These are phyloP conservation scores for Dyspetes luteomarginatus DNA, from an alignment of 2,888 invertebrate genomes.

Conservation along the genomic window DNA sequence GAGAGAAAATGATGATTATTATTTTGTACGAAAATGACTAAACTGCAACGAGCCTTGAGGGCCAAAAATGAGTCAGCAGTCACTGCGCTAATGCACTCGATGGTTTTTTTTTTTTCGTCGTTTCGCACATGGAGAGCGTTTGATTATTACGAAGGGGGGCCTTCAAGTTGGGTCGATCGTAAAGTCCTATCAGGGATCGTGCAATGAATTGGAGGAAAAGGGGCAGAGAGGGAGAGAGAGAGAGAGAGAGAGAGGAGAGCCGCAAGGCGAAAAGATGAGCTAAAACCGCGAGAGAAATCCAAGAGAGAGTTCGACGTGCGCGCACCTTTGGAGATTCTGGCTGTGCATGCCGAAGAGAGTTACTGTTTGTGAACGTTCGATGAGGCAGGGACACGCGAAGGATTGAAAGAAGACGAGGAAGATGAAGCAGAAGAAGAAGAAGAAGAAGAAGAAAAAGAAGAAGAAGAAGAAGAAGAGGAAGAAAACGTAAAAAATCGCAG, in stretches of 20 bases:
- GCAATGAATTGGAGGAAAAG: not conserved
- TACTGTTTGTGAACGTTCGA: slow-evolving; percentile 47
- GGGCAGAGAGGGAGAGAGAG: slow-evolving; percentile 16
- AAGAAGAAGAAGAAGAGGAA: slow-evolving; percentile 14
- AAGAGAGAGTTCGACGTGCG: slow-evolving; percentile 66
- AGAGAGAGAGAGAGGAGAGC: slow-evolving; percentile 10
- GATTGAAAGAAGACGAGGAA: not conserved
- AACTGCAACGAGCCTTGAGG: too few relatives aligned
- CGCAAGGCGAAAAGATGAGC: slow-evolving; percentile 20
- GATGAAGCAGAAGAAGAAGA: not conserved
- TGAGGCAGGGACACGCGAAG: slow-evolving; percentile 59
- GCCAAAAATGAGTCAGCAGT: slow-evolving; percentile 8
- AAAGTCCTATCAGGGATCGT: slow-evolving; percentile 55
- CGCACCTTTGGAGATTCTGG: slow-evolving; percentile 55
- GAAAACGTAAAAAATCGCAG: slow-evolving; percentile 45
- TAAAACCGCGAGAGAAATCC: slow-evolving; percentile 35
- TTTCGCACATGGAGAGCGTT: slow-evolving; percentile 49
- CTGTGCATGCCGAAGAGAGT: slow-evolving; percentile 55
- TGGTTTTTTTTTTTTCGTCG: slow-evolving; percentile 32
- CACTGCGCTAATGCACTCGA: not conserved
- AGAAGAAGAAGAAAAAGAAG: slow-evolving; percentile 12
- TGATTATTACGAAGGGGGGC: slow-evolving; percentile 61
- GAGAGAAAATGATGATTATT: not conserved
- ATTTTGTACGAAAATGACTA: not conserved
- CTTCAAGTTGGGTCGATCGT: slow-evolving; percentile 52